Evolutionary conservation across 2,888 invertebrate genomes (phyloP).

Genomic region (Lissonota sp.): DNA sequence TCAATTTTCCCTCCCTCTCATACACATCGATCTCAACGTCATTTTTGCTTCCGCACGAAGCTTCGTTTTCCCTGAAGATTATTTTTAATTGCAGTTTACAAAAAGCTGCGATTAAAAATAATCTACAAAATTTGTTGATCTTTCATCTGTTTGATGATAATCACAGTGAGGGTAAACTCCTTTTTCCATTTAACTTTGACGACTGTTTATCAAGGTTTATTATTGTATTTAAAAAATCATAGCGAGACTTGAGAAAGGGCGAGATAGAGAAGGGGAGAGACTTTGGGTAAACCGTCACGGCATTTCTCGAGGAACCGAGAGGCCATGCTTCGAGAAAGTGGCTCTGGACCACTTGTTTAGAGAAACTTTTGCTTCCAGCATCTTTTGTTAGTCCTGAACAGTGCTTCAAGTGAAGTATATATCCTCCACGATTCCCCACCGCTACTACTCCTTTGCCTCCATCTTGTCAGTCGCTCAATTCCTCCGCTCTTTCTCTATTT

Average conservation of each 20-base stretch:
- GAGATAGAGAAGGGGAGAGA: background rate
- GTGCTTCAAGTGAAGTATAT: constrained; percentile 74
- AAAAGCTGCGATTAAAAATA: too few relatives aligned
- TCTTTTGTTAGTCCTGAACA: constrained; percentile 76
- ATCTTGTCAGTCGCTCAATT: constrained; percentile 42
- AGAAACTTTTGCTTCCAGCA: constrained; percentile 73
- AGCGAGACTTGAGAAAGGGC: background rate
- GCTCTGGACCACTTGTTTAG: constrained; percentile 72
- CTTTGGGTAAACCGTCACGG: constrained; percentile 5
- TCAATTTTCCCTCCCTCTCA: constrained; percentile 25
- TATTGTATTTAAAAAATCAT: too few relatives aligned
- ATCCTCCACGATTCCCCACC: constrained; percentile 51
- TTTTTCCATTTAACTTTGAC: too few relatives aligned
- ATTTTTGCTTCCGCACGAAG: too few relatives aligned
- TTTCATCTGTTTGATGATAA: too few relatives aligned
- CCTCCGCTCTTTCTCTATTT: constrained; percentile 13
- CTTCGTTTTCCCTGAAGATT: too few relatives aligned
- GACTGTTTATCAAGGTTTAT: too few relatives aligned
- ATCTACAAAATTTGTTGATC: too few relatives aligned
- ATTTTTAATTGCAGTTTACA: too few relatives aligned
- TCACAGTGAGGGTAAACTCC: too few relatives aligned
- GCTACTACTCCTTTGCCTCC: constrained; percentile 30
- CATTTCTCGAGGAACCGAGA: constrained; percentile 17
- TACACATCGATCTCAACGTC: constrained; percentile 20
- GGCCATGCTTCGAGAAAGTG: constrained; percentile 56